Evolutionary conservation across 2,888 invertebrate genomes (phyloP), one percentile per base, ranked within the genome.

Genomic region (Caenorhabditis panamensis): DNA sequence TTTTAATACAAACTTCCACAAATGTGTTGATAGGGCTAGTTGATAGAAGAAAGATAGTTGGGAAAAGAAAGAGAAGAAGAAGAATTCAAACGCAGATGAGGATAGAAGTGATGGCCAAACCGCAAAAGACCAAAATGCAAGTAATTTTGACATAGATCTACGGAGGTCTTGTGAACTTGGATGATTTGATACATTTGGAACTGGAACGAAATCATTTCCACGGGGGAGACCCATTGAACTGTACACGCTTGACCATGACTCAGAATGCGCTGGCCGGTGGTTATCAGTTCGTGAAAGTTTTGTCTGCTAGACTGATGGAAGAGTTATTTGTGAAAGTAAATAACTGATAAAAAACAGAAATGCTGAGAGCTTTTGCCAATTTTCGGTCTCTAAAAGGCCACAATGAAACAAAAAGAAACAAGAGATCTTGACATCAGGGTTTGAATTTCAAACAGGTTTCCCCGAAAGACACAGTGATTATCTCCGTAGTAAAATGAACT

Each of bases 51-150:
- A 61, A 58, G 24, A 22, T 66, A 37, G 59, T 56, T 63, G 36
- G 56, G 36, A 36, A 28, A 36, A 53, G 64, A 41, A 44, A 20
- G 18, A 56, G 11, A 20, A 56, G 31, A 18, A 56, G 56, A 56
- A n/a, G 20, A 28, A 56, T 5, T 56, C 18, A 6, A 56, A 26
- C 26, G 24, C 24, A 51, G 28, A 31, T 28, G 47, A 63, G 56
- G 56, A 28, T 63, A 31, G 54, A 9, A 62, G 36, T 37, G 59
- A 66, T 66, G 66, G 75, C 53, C 75, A 75, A 75, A 75, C 75
- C 75, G 61, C 75, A 67, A 75, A 75, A 75, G 75, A 75, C 75
- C 66, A 75, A 73, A 73, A 75, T 66, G 61, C 64, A 41, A 64
- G 24, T n/a, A 9, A 24, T 56, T 16, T 49, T 20, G n/a, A 36